Conservation (phyloP, 2,113 vertebrate genomes). For the Grus americana region DNA sequence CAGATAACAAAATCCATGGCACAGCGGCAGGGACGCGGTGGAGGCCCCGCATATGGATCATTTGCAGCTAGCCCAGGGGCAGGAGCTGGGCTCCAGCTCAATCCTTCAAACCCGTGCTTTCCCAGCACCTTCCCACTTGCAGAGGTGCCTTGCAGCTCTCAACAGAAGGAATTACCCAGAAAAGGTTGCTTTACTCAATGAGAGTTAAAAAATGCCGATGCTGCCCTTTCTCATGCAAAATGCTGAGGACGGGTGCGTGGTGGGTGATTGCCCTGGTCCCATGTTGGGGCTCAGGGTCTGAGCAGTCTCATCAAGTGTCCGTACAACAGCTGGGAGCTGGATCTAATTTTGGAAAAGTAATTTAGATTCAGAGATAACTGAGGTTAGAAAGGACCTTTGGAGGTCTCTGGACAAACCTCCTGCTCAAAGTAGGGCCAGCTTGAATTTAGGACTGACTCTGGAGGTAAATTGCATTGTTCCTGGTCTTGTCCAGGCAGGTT, state of each 20-base stretch:
- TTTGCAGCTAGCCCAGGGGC: fast-evolving
- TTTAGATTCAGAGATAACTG: not conserved
- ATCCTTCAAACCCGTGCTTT: not conserved
- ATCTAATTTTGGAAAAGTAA: not conserved
- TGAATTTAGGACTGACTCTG: not conserved
- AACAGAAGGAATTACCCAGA: not conserved
- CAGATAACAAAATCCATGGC: conserved; percentile 14
- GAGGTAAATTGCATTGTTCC: not conserved
- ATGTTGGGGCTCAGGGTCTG: fast-evolving
- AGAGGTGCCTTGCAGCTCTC: fast-evolving
- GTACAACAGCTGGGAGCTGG: not conserved
- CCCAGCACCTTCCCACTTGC: not conserved
- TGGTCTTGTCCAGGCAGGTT: not conserved
- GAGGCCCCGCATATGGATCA: not conserved
- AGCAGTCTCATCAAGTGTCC: not conserved
- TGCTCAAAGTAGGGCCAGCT: fast-evolving
- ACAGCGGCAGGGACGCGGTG: fast-evolving
- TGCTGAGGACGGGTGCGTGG: fast-evolving
- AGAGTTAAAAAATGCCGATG: not conserved
- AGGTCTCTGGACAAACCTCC: not conserved
- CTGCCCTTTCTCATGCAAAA: not conserved
- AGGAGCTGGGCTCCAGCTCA: not conserved
- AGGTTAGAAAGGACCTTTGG: not conserved
- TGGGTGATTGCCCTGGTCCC: not conserved
- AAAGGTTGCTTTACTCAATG: not conserved